Base-by-base conservation (phyloP, 2,888 invertebrate species). In the Miltochrista miniata region DNA sequence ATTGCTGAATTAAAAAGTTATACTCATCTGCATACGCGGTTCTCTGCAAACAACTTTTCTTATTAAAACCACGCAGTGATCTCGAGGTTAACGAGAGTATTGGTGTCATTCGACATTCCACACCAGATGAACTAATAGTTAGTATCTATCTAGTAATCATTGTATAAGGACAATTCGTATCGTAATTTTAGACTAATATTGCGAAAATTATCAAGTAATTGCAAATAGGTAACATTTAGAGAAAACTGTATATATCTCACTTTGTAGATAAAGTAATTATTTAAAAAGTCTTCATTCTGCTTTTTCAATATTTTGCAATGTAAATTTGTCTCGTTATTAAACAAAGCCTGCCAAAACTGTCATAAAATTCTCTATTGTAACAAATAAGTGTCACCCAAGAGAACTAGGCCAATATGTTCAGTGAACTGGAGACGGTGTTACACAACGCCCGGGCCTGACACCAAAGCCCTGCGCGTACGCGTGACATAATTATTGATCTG, bases 51-150 rank as follows among this genome's bases (percentile, higher is more conserved):
- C 79, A 75, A 81, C 81, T 74, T 82, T 83, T 81, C 75, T 76
- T 78, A 79, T 72, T 73, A 68, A 74, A 75, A 76, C 76, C 69
- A 79, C 69, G 64, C 64, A 55, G 57, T 59, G 46, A 42, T 57
- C 59, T 62, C 87, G 84, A 87, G 87, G 87, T 77, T 54, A 87
- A 77, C 87, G 46, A 68, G 74, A 57, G 71, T 74, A 59, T 50
- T 24, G 18, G 5, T 24, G 18, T 24, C 2, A 24, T 24, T 24
- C 57, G 14, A 60, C 72, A 82, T 81, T 74, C 79, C 65, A 61
- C 31, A 29, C 49, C 45, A 61, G 62, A 56, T 52, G 40, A 49
- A 47, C 51, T 56, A 55, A 53, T 60, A 48, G 54, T n/a, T n/a
- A n/a, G n/a, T n/a, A n/a, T n/a, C n/a, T n/a, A n/a, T n/a, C n/a